Percentiles rank a stretch among this genome's conserved stretches.
phyloP scores from a whole-genome alignment of 2,888 invertebrate genomes.

The Agelastica alni region DNA sequence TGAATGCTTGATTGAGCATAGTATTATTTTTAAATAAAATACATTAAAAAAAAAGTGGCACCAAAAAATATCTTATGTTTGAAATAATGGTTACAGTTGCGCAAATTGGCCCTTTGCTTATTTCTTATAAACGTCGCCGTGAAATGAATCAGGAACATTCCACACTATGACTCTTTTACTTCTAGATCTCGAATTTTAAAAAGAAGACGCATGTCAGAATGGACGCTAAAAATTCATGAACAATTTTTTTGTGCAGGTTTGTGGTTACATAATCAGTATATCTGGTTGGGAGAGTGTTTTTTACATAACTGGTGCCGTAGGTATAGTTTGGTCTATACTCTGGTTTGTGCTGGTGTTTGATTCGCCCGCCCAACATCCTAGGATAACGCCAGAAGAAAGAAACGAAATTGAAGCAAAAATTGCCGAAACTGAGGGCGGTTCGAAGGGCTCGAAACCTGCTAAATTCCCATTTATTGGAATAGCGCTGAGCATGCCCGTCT shows the following conservation, averaged over 20 bases:
- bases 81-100: too few species aligned
- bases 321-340: conserved; percentile 76
- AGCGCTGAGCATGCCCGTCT: conserved; percentile 74
- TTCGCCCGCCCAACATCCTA: conserved; percentile 80
- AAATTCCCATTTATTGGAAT: conserved; percentile 76
- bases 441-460: conserved; percentile 49
- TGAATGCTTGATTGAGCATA: too few species aligned
- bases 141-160: neutral
- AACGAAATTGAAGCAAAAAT: conserved; percentile 70
- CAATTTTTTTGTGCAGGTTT: conserved; percentile 26
- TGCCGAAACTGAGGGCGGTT: conserved; percentile 51
- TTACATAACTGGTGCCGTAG: conserved; percentile 74
- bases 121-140: too few species aligned
- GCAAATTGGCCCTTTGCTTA: too few species aligned
- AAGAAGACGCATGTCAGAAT: conserved; percentile 10
- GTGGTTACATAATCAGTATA: conserved; percentile 75
- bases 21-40: too few species aligned
- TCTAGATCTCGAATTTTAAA: conserved; percentile 19
- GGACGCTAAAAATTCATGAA: conserved; percentile 20
- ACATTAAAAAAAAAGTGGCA: too few species aligned
- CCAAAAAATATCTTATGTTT: too few species aligned
- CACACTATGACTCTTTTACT: conserved; percentile 13
- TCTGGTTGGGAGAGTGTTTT: conserved; percentile 90
- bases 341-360: conserved; percentile 84
- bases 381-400: conserved; percentile 75